phyloP scores from a whole-genome alignment of 2,113 vertebrate species.

The Xiphophorus couchianus region DNA sequence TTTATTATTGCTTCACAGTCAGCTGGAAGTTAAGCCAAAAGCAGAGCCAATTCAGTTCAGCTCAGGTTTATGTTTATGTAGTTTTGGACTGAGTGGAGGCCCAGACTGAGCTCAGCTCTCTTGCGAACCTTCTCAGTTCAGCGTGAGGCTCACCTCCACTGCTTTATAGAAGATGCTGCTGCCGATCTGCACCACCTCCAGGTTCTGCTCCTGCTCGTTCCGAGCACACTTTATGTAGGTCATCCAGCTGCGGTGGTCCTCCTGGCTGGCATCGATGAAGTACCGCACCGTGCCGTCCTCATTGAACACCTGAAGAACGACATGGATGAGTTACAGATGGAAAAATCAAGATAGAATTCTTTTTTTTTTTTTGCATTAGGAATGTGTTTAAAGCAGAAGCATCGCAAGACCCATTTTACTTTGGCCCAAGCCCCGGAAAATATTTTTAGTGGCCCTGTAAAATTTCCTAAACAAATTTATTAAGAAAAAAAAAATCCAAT shows the following conservation, averaged over 20 bases:
- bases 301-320: slow-evolving; percentile 88
- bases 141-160: slow-evolving; percentile 82
- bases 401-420: no score
- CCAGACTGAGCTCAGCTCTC: neutral
- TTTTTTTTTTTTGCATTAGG: neutral
- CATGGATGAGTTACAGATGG: neutral
- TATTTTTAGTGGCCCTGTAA: neutral
- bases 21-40: no score
- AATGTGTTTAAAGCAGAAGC: neutral
- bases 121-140: neutral
- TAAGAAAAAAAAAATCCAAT: neutral
- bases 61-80: no score
- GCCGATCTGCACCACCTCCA: slow-evolving; percentile 97
- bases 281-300: slow-evolving; percentile 93
- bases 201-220: slow-evolving; percentile 97
- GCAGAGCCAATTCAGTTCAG: no score
- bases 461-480: neutral
- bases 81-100: no score
- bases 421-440: neutral
- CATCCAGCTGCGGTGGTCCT: slow-evolving; percentile 99
- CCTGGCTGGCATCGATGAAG: slow-evolving; percentile 96
- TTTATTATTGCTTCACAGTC: no score
- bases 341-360: neutral
- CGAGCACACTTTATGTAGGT: slow-evolving; percentile 97
- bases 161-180: slow-evolving; percentile 98